A percentile compares a stretch with the other conserved stretches of the same genome.
Evolutionary conservation across 2,888 invertebrate genomes (phyloP).

Genomic region (Amblyjoppa fuscipennis): DNA sequence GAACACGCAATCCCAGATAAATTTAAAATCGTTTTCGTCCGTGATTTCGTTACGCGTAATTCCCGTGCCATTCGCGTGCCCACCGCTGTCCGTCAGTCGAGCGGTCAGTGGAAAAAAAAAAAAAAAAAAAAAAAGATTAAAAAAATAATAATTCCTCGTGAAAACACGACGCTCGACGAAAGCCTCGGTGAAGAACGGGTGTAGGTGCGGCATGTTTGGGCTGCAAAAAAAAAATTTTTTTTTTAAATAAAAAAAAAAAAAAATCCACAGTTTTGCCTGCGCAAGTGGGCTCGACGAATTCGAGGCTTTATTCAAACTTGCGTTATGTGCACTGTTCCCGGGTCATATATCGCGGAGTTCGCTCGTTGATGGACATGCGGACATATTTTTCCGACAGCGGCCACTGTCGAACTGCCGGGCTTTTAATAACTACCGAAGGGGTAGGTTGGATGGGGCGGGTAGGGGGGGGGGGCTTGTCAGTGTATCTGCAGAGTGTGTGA

Average conservation of each 20-base stretch:
- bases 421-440: conserved; percentile 58
- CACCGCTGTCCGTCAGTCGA: conserved; percentile 19
- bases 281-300: conserved; percentile 62
- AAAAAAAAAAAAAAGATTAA: conserved; percentile 12
- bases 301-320: conserved; percentile 47
- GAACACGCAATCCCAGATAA: neutral
- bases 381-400: conserved; percentile 60
- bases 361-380: conserved; percentile 54
- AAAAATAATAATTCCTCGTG: conserved; percentile 46
- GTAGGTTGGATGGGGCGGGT: conserved; percentile 1
- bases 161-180: conserved; percentile 44
- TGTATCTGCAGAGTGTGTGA: conserved; percentile 1
- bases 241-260: conserved; percentile 38
- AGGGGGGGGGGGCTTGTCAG: neutral
- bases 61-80: conserved; percentile 2
- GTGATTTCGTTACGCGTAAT: conserved; percentile 1
- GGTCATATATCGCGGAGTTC: conserved; percentile 8
- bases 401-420: conserved; percentile 46
- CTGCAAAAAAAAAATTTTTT: neutral
- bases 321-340: conserved; percentile 46
- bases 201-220: conserved; percentile 22
- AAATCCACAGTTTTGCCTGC: conserved; percentile 48
- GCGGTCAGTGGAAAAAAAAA: conserved; percentile 23
- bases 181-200: conserved; percentile 17
- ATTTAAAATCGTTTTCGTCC: conserved; percentile 35